Conservation (phyloP, 2,113 vertebrate species). For the Eretmochelys imbricata region DNA sequence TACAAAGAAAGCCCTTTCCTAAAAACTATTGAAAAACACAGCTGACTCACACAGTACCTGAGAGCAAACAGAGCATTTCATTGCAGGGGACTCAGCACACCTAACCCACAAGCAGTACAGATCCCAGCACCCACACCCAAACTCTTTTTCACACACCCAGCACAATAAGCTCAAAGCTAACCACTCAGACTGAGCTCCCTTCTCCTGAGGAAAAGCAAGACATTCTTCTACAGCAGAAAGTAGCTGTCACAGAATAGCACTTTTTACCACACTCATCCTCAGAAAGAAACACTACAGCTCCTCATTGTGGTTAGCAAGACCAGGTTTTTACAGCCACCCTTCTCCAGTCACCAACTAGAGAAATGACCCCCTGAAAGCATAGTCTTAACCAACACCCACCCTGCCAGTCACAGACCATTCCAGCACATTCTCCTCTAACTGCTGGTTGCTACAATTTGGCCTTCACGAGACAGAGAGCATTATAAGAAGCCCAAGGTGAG, state of each 20-base stretch:
- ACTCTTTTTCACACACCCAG: neutral
- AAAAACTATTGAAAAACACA: no score
- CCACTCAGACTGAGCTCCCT: neutral
- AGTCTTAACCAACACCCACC: no score
- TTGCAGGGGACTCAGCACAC: neutral
- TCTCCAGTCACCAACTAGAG: neutral
- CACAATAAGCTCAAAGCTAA: neutral
- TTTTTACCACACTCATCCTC: accelerated
- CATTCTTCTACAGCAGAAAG: neutral
- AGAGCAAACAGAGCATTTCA: no score
- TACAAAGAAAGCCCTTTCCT: no score
- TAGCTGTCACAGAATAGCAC: neutral
- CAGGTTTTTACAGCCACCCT: neutral
- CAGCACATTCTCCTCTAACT: neutral
- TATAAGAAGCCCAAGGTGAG: no score
- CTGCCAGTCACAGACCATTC: neutral
- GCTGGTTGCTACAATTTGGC: neutral
- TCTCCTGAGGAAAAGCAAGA: neutral
- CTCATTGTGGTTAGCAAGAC: neutral
- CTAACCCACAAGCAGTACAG: neutral
- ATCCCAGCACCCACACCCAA: neutral
- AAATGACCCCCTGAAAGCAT: neutral
- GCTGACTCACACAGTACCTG: no score
- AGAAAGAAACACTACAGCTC: neutral
- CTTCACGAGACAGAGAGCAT: no score